A percentile compares a stretch with the other conserved stretches of the same genome.
Evolutionary conservation across 2,797 vertebrate species (phyloP).

Genomic region (Chelonia mydas): DNA sequence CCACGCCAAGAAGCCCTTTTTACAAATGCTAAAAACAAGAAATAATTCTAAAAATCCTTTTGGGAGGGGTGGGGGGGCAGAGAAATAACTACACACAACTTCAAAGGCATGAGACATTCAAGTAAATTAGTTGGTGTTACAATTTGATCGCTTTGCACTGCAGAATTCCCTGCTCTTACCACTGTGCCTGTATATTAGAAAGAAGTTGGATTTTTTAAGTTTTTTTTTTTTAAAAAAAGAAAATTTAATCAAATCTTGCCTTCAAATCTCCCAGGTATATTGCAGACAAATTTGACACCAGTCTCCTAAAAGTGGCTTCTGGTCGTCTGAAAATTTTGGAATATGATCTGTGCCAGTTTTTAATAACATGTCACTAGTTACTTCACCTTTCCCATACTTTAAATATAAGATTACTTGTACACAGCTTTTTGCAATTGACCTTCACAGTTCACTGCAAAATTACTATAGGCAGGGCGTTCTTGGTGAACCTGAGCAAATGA

Average conservation of each 20-base stretch:
- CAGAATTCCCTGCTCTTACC: not conserved
- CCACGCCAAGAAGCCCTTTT: not conserved
- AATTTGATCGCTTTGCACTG: not conserved
- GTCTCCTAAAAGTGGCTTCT: not conserved
- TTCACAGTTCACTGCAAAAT: not conserved
- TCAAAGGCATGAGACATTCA: not conserved
- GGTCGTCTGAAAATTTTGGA: accelerated
- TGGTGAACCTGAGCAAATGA: not conserved
- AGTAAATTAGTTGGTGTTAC: not conserved
- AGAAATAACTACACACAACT: accelerated
- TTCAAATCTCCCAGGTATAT: not conserved
- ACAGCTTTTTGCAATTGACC: not conserved
- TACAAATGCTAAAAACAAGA: not conserved
- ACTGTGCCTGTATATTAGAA: not conserved
- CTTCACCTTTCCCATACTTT: not conserved
- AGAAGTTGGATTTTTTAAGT: not conserved
- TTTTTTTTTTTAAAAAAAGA: not conserved
- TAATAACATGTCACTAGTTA: not conserved
- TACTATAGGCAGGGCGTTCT: not conserved
- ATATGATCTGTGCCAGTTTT: not conserved
- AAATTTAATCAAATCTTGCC: not conserved
- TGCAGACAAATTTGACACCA: accelerated
- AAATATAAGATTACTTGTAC: not conserved
- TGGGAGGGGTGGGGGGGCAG: not conserved
- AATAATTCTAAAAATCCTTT: not conserved